Conservation (phyloP, 2,888 invertebrate genomes). For the Melanostoma mellinum region DNA sequence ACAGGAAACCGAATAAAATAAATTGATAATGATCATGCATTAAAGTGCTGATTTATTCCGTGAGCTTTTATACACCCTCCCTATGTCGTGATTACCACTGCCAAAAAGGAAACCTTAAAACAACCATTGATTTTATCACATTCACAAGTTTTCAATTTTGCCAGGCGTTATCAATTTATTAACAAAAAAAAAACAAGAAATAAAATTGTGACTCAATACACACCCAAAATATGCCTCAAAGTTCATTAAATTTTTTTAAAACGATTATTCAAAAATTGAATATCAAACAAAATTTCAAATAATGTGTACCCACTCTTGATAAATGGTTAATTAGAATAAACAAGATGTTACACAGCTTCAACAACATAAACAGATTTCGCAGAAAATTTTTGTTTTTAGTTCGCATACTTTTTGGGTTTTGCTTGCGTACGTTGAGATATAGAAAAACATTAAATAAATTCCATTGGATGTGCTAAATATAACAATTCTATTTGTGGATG, state of each 20-base stretch:
- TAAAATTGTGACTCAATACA: too few species aligned
- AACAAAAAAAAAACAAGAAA: neutral
- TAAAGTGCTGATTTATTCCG: slow-evolving; percentile 4
- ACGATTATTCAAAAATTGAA: neutral
- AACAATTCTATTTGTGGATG: slow-evolving; percentile 67
- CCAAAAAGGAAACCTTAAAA: neutral
- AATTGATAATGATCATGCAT: neutral
- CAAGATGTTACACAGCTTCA: slow-evolving; percentile 1
- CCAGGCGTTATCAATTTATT: neutral
- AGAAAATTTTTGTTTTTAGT: slow-evolving; percentile 2
- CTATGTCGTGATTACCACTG: neutral
- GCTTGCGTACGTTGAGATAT: neutral
- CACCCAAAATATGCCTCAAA: neutral
- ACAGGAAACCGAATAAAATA: neutral
- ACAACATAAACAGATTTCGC: slow-evolving; percentile 7
- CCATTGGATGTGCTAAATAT: slow-evolving; percentile 55
- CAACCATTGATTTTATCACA: slow-evolving; percentile 3
- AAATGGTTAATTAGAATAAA: slow-evolving; percentile 29
- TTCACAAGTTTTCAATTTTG: neutral
- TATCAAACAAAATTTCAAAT: neutral
- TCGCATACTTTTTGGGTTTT: neutral
- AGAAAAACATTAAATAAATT: slow-evolving; percentile 42
- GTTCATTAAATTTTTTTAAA: neutral
- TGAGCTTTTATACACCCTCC: neutral
- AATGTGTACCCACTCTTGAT: slow-evolving; percentile 20